phyloP scores from a whole-genome alignment of 2,113 vertebrate genomes.

The Egretta garzetta region DNA sequence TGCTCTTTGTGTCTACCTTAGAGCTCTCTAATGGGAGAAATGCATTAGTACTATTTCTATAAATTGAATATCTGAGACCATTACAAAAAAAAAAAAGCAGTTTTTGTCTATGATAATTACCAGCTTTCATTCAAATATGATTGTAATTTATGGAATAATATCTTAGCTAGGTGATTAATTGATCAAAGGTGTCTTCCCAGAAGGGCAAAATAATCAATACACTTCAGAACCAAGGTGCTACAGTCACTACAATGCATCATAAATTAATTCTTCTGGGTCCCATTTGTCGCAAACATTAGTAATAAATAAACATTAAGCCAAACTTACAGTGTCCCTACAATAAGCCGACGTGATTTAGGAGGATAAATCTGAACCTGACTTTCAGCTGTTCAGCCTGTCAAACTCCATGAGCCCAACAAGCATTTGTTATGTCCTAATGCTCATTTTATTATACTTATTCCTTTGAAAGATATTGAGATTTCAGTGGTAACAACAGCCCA shows the following conservation, averaged over 20 bases:
- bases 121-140: neutral
- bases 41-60: neutral
- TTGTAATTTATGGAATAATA: conserved; percentile 23
- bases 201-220: conserved; percentile 28
- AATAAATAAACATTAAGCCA: neutral
- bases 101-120: neutral
- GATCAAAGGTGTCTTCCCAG: neutral
- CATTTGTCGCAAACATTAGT: neutral
- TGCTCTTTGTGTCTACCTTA: neutral
- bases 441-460: neutral
- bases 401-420: neutral
- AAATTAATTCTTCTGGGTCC: neutral
- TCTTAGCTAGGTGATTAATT: neutral
- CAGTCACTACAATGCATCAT: neutral
- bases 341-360: neutral
- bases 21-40: neutral
- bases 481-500: neutral
- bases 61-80: neutral
- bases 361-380: neutral
- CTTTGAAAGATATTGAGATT: neutral
- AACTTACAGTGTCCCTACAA: neutral
- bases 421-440: neutral
- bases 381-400: neutral
- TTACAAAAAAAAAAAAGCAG: neutral
- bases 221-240: neutral